These are phyloP conservation scores for Spheniscus mendiculus DNA, from an alignment of 2,113 vertebrate genomes.

Conservation along the genomic window DNA sequence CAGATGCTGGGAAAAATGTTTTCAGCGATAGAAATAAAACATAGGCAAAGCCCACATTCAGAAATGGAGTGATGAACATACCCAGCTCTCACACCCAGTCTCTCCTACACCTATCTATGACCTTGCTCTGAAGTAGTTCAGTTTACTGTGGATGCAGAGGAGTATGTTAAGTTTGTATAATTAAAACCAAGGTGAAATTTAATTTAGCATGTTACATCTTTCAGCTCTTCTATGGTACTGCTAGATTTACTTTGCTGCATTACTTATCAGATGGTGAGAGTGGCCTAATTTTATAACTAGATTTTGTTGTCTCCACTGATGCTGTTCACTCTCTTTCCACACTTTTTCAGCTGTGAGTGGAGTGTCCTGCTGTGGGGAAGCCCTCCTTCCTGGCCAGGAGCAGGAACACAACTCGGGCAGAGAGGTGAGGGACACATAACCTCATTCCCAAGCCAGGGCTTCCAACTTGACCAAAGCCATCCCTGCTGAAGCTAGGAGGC, in stretches of 20 bases:
- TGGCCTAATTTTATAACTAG: background rate
- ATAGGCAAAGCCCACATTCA: background rate
- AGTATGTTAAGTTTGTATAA: background rate
- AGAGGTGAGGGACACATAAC: background rate
- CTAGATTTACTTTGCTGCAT: background rate
- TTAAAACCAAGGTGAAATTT: background rate
- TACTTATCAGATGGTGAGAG: background rate
- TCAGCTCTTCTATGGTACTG: background rate
- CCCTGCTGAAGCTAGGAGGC: background rate
- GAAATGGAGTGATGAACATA: background rate
- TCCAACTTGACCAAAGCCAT: background rate
- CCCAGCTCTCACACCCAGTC: background rate
- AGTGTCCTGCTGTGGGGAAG: background rate
- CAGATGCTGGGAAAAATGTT: background rate
- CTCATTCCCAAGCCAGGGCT: background rate
- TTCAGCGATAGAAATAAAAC: background rate
- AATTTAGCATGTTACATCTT: background rate
- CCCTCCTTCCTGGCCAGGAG: rapidly evolving
- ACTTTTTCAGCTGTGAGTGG: background rate
- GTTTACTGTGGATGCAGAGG: background rate
- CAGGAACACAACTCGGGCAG: background rate
- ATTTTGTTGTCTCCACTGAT: background rate
- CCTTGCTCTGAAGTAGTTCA: background rate
- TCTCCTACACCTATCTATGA: background rate
- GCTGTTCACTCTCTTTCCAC: background rate